A percentile compares a stretch with the other conserved stretches of the same genome.
These are phyloP conservation scores for Anguilla rostrata DNA, from an alignment of 2,113 vertebrate species.

Conservation along the genomic window DNA sequence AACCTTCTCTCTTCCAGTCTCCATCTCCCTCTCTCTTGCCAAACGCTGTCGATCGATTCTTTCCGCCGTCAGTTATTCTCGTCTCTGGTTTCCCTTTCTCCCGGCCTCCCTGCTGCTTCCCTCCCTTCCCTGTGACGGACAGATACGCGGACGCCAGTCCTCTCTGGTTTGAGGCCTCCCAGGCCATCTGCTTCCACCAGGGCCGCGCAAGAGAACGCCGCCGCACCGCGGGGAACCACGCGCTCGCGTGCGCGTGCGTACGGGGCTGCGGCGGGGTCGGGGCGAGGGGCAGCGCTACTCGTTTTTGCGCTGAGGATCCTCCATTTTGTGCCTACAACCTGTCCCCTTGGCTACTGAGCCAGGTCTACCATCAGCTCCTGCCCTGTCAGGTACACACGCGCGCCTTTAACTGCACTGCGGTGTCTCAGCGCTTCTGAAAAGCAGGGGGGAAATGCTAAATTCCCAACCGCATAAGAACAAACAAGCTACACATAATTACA, in stretches of 20 bases:
- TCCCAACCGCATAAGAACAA: not conserved
- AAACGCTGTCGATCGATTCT: not conserved
- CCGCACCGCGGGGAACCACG: not conserved
- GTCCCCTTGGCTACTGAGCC: not conserved
- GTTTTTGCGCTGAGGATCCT: not conserved
- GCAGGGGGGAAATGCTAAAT: not conserved
- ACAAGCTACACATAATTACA: constrained; percentile 5
- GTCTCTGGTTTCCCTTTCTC: not conserved
- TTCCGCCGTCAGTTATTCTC: not conserved
- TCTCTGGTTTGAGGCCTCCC: constrained; percentile 29
- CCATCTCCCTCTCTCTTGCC: not conserved
- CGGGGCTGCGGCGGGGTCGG: not conserved
- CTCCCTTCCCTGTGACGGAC: not conserved
- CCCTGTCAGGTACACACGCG: not conserved
- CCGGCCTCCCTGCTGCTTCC: not conserved
- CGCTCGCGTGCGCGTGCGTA: not conserved
- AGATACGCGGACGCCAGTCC: not conserved
- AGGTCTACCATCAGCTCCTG: not conserved
- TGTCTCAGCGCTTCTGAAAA: not conserved
- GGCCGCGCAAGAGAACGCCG: constrained; percentile 26
- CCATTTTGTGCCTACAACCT: not conserved
- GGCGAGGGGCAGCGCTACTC: not conserved
- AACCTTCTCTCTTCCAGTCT: no score
- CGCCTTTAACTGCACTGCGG: not conserved
- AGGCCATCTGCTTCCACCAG: constrained; percentile 56